Conservation (phyloP, 2,888 invertebrate species). For the Sinotaia quadrata region DNA sequence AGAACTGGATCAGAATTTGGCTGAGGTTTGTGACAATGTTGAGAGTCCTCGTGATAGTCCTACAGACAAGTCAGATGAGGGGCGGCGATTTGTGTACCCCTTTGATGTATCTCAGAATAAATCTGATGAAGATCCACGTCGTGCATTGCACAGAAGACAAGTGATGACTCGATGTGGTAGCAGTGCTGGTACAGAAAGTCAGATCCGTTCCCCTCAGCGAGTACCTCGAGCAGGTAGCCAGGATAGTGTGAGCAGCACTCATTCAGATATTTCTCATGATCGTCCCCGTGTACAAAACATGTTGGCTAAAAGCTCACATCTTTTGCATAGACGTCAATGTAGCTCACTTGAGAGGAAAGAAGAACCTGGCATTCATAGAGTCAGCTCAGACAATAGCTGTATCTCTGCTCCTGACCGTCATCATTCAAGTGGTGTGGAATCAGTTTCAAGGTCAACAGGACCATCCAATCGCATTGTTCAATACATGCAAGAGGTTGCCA, state of each 20-base stretch:
- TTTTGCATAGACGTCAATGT: conserved; percentile 52
- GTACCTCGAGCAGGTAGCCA: conserved; percentile 84
- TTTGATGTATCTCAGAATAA: conserved; percentile 5
- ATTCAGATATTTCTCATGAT: conserved; percentile 70
- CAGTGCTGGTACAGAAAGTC: conserved; percentile 5
- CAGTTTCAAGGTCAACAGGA: conserved; percentile 31
- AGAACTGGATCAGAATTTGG: conserved; percentile 80
- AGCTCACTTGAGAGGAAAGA: conserved; percentile 58
- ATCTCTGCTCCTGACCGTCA: background rate
- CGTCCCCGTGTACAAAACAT: conserved; percentile 56
- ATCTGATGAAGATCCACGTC: conserved; percentile 42
- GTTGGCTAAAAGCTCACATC: conserved; percentile 49
- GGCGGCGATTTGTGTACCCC: conserved; percentile 33
- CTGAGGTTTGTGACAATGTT: conserved; percentile 93
- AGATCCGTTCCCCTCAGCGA: conserved; percentile 55
- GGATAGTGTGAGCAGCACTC: conserved; percentile 83
- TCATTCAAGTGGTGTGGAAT: conserved; percentile 1
- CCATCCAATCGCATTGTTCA: conserved; percentile 59
- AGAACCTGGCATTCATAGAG: conserved; percentile 29
- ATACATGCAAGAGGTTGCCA: conserved; percentile 68
- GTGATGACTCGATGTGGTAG: conserved; percentile 30
- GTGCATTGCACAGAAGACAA: conserved; percentile 41
- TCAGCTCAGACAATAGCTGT: conserved; percentile 23
- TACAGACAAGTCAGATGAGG: conserved; percentile 27
- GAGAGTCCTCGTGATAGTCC: conserved; percentile 76